Evolutionary conservation across 2,888 invertebrate genomes (phyloP), one percentile per base, ranked within the genome.

Genomic region (Drosophila birchii): DNA sequence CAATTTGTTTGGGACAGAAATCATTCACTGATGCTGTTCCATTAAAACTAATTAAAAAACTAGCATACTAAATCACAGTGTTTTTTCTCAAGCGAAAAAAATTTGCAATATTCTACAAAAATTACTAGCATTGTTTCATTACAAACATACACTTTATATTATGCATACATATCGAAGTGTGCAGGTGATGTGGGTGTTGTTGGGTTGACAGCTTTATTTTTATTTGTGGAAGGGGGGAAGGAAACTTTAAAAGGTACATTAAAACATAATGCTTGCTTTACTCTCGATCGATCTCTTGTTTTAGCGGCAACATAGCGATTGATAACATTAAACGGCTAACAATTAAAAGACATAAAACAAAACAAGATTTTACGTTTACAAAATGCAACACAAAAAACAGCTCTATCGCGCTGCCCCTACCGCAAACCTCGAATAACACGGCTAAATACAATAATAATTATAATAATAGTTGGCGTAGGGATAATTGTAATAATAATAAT

Each of bases 1-100:
- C 53, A 70, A 32, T 70, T 68, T 45, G n/a, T 32, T 11, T 11
- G 5, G 59, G 57, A 69, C 80, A 39, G 54, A 47, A 76, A 76
- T 29, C 63, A 38, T 63, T 62, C 67, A 73, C 47, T 63, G 51
- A 49, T 58, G 69, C 58, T 39, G 26, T 20, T 45, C 57, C 49
- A 70, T 89, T 89, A 90, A 81, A 90, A 81, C 89, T 89, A 91
- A 89, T 84, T 91, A 86, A 90, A 89, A 91, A 90, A 86, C 90
- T 91, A 91, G 86, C 86, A 85, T 82, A 83, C 90, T 90, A 90
- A 88, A 90, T 90, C 90, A 90, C 90, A 90, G 90, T 88, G 80
- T 90, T 85, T 86, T 89, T 81, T 80, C 82, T 89, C 89, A 84
- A 87, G 69, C 79, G 81, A 87, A 87, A 82, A 66, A 84, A 80